These are phyloP conservation scores for Pangasianodon gigas DNA, from an alignment of 2,113 vertebrate genomes.

Conservation along the genomic window DNA sequence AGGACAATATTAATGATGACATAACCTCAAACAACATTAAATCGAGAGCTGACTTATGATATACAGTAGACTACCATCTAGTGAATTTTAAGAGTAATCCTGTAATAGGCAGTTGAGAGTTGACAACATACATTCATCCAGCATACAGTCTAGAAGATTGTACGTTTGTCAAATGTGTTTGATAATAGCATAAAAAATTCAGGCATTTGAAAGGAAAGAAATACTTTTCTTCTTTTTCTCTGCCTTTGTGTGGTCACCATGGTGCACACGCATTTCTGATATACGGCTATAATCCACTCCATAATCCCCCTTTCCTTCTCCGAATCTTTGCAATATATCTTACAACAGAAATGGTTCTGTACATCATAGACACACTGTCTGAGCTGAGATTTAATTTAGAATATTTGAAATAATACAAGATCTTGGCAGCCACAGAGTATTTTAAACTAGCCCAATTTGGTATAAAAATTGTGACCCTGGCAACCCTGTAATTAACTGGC, in stretches of 20 bases:
- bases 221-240: background rate
- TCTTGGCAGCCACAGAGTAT: background rate
- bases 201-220: background rate
- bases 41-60: background rate
- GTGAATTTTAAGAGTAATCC: background rate
- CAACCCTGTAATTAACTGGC: background rate
- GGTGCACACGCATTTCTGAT: background rate
- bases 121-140: background rate
- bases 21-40: background rate
- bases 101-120: background rate
- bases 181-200: background rate
- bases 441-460: background rate
- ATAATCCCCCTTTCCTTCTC: background rate
- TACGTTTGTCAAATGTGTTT: background rate
- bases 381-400: background rate
- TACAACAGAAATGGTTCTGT: background rate
- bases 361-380: background rate
- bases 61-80: background rate
- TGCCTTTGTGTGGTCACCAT: background rate
- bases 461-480: background rate
- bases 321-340: background rate
- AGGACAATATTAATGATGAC: background rate
- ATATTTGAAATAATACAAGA: background rate
- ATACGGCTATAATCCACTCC: background rate
- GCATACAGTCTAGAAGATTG: background rate